Evolutionary conservation across 92 coral and sea anemone genomes (phyloP), one percentile per base, ranked within the genome.

Genomic region (Galaxea fascicularis): DNA sequence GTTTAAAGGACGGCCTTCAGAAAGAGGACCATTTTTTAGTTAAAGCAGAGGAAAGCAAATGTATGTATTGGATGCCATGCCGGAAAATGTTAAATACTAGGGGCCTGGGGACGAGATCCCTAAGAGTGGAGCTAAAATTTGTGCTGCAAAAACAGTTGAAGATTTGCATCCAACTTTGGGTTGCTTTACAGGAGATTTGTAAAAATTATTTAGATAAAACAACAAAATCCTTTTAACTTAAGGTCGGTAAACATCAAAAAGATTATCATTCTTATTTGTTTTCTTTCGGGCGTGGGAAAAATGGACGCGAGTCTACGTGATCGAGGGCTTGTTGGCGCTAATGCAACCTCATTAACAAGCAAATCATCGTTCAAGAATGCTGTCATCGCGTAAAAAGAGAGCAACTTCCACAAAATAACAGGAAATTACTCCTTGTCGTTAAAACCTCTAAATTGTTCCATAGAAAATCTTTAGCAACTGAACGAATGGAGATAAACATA

Each of bases 381-480:
- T 90, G 90, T 90, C 93, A 82, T 90, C 93, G 75, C 41, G 66
- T 31, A 73, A 81, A 74, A 74, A 83, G 35, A 84, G 76, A 64
- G 84, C 90, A 79, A 85, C 52, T 74, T 60, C 8, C 41, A 51
- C 63, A 88, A 44, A 89, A 89, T 24, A 89, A 89, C 92, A 89
- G 89, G 89, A 85, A 90, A 80, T 80, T n/a, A 76, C 62, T 74
- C 84, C 10, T 86, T 86, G 90, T 49, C 83, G 83, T 56, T 90
- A 80, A 80, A 85, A 85, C 76, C 89, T 85, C 73, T 64, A 85
- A 47, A 51, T 84, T 77, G 83, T 89, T 89, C 79, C 67, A 82
- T 44, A 46, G 79, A 59, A 83, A 83, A 31, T 41, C 49, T 52
- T 54, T 16, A 25, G 39, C 29, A 65, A 18, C 10, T 30, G 58